Percentiles rank a stretch among this genome's conserved stretches.
Evolutionary conservation across 2,888 invertebrate species (phyloP).

Genomic region (Chalcis sispes): DNA sequence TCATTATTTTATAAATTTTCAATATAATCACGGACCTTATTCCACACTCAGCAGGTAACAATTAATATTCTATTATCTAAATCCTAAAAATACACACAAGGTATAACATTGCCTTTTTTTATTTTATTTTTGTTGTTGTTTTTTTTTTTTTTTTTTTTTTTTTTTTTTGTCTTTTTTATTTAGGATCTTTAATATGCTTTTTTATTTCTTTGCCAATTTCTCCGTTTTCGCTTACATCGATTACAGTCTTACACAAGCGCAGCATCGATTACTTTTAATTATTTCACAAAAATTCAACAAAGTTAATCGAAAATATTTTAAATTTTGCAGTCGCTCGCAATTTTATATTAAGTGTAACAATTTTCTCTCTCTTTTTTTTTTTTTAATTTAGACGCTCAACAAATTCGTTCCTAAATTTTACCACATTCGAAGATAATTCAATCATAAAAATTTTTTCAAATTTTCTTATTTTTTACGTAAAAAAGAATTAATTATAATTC

Average conservation of each 20-base stretch:
- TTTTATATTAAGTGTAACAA: too few species aligned
- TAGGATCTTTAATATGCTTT: slow-evolving; percentile 25
- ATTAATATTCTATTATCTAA: slow-evolving; percentile 65
- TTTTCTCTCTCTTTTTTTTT: too few species aligned
- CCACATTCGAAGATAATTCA: slow-evolving; percentile 2
- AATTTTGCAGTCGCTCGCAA: too few species aligned
- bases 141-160: too few species aligned
- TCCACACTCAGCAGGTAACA: slow-evolving; percentile 70
- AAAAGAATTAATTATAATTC: not conserved
- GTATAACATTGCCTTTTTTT: slow-evolving; percentile 60
- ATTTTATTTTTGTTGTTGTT: too few species aligned
- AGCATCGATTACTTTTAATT: slow-evolving; percentile 4
- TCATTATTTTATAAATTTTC: slow-evolving; percentile 66
- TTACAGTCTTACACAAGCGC: not conserved
- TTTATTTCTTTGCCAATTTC: not conserved
- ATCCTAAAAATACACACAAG: slow-evolving; percentile 72
- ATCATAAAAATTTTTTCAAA: not conserved
- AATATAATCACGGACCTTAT: slow-evolving; percentile 60
- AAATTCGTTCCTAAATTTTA: not conserved
- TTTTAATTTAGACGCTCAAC: too few species aligned
- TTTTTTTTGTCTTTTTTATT: too few species aligned
- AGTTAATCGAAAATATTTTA: slow-evolving; percentile 39
- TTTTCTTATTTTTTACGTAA: not conserved
- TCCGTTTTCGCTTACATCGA: not conserved
- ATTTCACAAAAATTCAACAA: slow-evolving; percentile 22